These are phyloP conservation scores for Sarcoramphus papa DNA, from an alignment of 2,797 vertebrate species.

Conservation along the genomic window DNA sequence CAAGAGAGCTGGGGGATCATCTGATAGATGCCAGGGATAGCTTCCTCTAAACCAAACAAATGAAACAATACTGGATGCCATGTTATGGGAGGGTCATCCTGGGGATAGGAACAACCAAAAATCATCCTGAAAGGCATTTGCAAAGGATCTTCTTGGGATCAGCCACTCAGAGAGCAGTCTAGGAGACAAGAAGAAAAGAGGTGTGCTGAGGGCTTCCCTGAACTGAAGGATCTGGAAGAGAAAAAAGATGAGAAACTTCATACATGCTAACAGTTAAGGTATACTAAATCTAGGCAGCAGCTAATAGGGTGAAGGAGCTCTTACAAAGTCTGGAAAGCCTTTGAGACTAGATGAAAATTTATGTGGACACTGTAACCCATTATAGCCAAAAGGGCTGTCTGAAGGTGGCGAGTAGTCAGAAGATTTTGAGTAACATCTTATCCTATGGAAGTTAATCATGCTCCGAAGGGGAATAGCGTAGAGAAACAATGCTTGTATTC, in stretches of 20 bases:
- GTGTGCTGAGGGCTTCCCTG: not conserved
- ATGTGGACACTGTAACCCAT: not conserved
- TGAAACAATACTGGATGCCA: not conserved
- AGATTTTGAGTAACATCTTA: not conserved
- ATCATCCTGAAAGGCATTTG: not conserved
- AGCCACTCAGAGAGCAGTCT: not conserved
- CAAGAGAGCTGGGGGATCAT: not conserved
- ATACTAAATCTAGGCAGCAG: not conserved
- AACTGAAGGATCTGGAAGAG: not conserved
- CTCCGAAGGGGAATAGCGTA: not conserved
- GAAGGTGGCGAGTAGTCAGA: not conserved
- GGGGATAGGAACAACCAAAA: not conserved
- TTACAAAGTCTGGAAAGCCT: not conserved
- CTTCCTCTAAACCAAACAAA: not conserved
- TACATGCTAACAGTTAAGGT: not conserved
- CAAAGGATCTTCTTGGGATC: not conserved
- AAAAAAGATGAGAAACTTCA: not conserved
- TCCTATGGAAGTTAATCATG: not conserved
- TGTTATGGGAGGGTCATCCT: not conserved
- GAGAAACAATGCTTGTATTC: not conserved
- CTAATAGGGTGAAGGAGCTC: not conserved
- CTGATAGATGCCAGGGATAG: not conserved
- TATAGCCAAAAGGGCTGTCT: not conserved
- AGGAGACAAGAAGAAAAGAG: not conserved
- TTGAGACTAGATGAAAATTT: not conserved